Conservation (phyloP, 2,113 vertebrate species). For the Eptatretus burgeri region DNA sequence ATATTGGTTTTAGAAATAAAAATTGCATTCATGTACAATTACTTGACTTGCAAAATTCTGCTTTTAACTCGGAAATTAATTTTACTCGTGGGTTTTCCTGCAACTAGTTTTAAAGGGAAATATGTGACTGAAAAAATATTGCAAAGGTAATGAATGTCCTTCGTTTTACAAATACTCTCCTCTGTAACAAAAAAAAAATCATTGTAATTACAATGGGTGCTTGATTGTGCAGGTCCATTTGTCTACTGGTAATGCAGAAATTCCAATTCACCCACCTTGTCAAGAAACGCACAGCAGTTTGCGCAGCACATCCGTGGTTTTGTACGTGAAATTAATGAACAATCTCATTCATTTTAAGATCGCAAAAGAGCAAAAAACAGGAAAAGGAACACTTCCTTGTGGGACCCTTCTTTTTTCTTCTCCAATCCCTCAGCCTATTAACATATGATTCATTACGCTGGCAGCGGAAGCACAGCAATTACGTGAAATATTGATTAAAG, state of each 20-base stretch:
- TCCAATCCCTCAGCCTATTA: background rate
- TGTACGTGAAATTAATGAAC: constrained; percentile 5
- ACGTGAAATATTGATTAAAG: constrained; percentile 7
- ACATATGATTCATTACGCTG: constrained; percentile 6
- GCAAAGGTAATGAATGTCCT: no score
- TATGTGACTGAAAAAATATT: no score
- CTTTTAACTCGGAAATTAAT: no score
- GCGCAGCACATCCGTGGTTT: background rate
- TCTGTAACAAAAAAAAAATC: background rate
- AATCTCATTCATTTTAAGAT: background rate
- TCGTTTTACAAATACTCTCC: no score
- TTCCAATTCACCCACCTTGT: constrained; percentile 4
- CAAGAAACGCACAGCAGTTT: background rate
- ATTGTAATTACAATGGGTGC: background rate
- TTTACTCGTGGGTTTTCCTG: no score
- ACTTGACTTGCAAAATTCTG: no score
- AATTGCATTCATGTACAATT: no score
- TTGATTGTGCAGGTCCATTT: constrained; percentile 4
- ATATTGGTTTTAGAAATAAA: no score
- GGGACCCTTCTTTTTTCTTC: no score
- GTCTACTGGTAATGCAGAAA: constrained; percentile 1
- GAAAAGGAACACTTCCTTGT: no score
- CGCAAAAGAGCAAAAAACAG: no score
- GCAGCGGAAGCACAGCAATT: constrained; percentile 1
- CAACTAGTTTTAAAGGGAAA: no score